A percentile compares a stretch with the other conserved stretches of the same genome.
Conservation (phyloP, 92 coral and sea anemone genomes). For the Epizoanthus stellaris region DNA sequence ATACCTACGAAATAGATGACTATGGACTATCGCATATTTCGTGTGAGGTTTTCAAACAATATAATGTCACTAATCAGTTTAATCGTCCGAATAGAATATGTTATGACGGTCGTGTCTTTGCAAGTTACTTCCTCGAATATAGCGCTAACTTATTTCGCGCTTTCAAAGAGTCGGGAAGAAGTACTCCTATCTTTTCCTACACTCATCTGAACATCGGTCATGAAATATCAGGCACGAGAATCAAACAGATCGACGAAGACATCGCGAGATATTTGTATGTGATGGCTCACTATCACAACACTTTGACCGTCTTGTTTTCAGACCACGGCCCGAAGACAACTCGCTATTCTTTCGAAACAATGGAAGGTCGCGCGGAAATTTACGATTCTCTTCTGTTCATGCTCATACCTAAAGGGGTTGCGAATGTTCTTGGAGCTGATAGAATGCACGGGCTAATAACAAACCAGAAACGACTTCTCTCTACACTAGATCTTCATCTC, state of each 20-base stretch:
- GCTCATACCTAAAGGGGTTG: constrained; percentile 78
- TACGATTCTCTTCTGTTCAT: constrained; percentile 87
- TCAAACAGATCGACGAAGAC: constrained; percentile 78
- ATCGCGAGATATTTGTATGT: constrained; percentile 70
- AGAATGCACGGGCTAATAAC: constrained; percentile 75
- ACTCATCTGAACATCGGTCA: constrained; percentile 87
- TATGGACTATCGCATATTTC: constrained; percentile 83
- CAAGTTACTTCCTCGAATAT: constrained; percentile 79
- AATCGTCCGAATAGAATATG: constrained; percentile 80
- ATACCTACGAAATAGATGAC: constrained; percentile 70
- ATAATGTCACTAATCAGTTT: constrained; percentile 79
- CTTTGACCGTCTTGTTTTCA: constrained; percentile 85
- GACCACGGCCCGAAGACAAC: constrained; percentile 98
- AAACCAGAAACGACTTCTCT: constrained; percentile 81
- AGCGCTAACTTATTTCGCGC: constrained; percentile 65
- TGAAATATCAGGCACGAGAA: constrained; percentile 84
- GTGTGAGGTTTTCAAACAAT: constrained; percentile 79
- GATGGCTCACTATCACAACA: constrained; percentile 75
- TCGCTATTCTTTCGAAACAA: constrained; percentile 74
- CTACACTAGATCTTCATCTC: constrained; percentile 84
- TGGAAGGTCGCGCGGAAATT: constrained; percentile 91
- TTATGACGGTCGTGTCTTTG: constrained; percentile 75
- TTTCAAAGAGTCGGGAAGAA: constrained; percentile 57
- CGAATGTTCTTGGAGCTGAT: constrained; percentile 62
- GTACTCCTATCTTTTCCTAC: constrained; percentile 80